phyloP scores from a whole-genome alignment of 2,113 vertebrate species.

The Amphilophus citrinellus region DNA sequence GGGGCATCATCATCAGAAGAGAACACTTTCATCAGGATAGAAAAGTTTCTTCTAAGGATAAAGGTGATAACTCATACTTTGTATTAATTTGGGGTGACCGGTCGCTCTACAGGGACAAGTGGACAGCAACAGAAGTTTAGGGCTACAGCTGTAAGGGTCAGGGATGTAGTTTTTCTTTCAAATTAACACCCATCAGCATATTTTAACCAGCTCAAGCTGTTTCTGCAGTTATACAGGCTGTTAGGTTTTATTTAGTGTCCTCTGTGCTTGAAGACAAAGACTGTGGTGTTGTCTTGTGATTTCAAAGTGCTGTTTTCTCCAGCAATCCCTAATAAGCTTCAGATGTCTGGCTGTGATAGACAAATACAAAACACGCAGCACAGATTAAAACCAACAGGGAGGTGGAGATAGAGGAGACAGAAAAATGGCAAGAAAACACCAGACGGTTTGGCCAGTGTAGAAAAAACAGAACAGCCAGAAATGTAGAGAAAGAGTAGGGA shows the following conservation, averaged over 20 bases:
- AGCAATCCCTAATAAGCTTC: constrained; percentile 25
- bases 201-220: neutral
- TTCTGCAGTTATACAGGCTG: neutral
- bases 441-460: neutral
- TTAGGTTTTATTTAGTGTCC: constrained; percentile 18
- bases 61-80: neutral
- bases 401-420: neutral
- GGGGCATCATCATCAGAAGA: neutral
- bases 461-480: neutral
- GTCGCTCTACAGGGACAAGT: neutral
- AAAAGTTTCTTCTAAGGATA: neutral
- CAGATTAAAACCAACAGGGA: neutral
- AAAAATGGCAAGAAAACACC: neutral
- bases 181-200: neutral
- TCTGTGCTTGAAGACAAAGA: neutral
- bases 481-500: neutral
- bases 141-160: neutral
- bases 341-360: constrained; percentile 34
- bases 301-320: constrained; percentile 14
- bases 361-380: neutral
- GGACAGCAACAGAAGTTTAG: neutral
- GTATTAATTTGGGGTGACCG: neutral
- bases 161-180: neutral
- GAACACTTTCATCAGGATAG: neutral
- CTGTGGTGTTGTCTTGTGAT: neutral